These are phyloP conservation scores for Phalacrocorax aristotelis DNA, from an alignment of 2,113 vertebrate species.

Conservation along the genomic window DNA sequence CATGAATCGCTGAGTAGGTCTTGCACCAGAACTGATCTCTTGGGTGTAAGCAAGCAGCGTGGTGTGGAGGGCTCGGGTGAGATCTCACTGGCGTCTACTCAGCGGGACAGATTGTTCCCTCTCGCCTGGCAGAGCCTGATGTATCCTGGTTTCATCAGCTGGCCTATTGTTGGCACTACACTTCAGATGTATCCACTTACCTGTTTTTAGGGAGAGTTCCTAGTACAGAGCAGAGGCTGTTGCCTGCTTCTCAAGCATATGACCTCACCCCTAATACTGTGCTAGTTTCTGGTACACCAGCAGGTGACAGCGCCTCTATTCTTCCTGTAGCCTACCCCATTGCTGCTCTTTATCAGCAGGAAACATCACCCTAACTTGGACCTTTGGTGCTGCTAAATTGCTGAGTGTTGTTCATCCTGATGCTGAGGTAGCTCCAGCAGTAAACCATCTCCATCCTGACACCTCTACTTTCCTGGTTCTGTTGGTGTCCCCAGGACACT, in stretches of 20 bases:
- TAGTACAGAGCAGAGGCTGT: background rate
- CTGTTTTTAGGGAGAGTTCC: background rate
- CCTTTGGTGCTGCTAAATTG: background rate
- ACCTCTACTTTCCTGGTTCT: background rate
- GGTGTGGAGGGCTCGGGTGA: background rate
- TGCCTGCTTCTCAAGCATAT: background rate
- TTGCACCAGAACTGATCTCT: background rate
- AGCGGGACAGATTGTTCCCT: background rate
- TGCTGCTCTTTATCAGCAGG: background rate
- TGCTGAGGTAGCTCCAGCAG: background rate
- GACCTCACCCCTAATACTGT: background rate
- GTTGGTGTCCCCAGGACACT: background rate
- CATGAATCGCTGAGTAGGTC: background rate
- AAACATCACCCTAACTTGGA: background rate
- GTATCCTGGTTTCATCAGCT: background rate
- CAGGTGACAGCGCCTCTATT: background rate
- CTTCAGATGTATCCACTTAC: background rate
- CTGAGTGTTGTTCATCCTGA: background rate
- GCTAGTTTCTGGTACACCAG: background rate
- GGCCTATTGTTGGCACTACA: rapidly evolving
- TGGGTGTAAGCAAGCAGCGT: background rate
- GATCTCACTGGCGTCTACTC: background rate
- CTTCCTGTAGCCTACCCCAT: background rate
- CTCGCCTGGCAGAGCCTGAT: background rate
- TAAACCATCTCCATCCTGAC: background rate